These are phyloP conservation scores for Pavo muticus DNA, from an alignment of 2,113 vertebrate genomes.

Conservation along the genomic window DNA sequence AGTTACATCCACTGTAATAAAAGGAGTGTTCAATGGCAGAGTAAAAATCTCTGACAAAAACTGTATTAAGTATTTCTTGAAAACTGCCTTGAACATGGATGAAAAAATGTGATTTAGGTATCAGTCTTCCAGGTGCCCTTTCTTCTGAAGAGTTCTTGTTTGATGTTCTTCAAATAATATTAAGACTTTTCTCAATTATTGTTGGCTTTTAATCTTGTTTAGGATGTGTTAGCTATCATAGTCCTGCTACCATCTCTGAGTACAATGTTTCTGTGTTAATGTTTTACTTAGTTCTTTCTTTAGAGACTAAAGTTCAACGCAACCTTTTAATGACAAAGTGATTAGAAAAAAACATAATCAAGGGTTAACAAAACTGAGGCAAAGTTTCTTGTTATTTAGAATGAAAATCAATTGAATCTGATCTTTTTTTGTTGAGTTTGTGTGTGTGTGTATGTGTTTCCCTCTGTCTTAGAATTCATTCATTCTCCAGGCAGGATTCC, in stretches of 20 bases:
- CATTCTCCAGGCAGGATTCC: not conserved
- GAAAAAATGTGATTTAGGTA: not conserved
- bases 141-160: not conserved
- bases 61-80: not conserved
- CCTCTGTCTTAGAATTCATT: not conserved
- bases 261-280: not conserved
- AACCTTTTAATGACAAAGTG: not conserved
- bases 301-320: slow-evolving; percentile 27
- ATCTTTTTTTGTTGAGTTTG: too few species aligned
- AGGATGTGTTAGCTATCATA: not conserved
- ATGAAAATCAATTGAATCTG: not conserved
- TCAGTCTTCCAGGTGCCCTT: not conserved
- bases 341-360: not conserved
- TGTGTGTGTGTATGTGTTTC: not conserved
- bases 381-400: not conserved
- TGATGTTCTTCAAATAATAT: not conserved
- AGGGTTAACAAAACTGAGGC: not conserved
- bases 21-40: not conserved
- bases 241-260: not conserved
- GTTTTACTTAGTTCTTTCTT: slow-evolving; percentile 1
- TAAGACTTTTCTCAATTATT: not conserved
- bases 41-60: not conserved
- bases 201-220: not conserved
- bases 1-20: slow-evolving; percentile 31
- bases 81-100: not conserved